These are phyloP conservation scores for Pseudeuparius sepicola DNA, from an alignment of 2,888 invertebrate species.

Conservation along the genomic window DNA sequence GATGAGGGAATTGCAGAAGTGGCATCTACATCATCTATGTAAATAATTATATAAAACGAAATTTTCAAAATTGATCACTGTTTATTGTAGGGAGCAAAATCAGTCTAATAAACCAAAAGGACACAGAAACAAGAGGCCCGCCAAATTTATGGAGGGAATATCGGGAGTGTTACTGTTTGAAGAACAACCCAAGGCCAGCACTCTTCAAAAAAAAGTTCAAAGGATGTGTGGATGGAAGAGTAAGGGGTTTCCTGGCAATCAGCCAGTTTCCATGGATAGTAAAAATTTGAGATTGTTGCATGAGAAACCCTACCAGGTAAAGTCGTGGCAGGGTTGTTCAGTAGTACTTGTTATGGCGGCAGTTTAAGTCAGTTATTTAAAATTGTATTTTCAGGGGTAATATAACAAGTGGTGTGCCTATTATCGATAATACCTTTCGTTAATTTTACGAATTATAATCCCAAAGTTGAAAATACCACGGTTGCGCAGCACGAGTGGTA, in stretches of 20 bases:
- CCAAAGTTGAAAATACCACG: no score
- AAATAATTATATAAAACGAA: no score
- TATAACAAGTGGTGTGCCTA: no score
- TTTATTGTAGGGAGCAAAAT: slow-evolving; percentile 1
- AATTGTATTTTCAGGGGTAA: no score
- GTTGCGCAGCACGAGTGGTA: no score
- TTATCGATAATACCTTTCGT: no score
- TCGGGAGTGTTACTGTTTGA: slow-evolving; percentile 64
- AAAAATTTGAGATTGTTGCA: slow-evolving; percentile 66
- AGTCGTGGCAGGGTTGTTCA: no score
- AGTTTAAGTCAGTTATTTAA: no score
- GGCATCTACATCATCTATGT: slow-evolving; percentile 26
- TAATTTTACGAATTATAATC: no score
- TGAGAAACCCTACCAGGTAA: slow-evolving; percentile 78
- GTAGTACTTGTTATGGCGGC: no score
- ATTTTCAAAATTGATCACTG: no score
- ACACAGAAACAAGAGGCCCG: slow-evolving; percentile 39
- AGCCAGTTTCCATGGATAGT: slow-evolving; percentile 93
- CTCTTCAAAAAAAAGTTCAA: slow-evolving; percentile 67
- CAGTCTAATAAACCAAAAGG: background rate
- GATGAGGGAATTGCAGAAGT: slow-evolving; percentile 19
- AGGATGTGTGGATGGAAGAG: slow-evolving; percentile 70
- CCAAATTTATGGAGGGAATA: slow-evolving; percentile 77
- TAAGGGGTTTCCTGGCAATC: slow-evolving; percentile 88
- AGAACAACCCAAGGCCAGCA: slow-evolving; percentile 44